Percentiles rank a stretch among this genome's conserved stretches.
phyloP scores from a whole-genome alignment of 2,797 vertebrate species.

The Sebastes iracundus region DNA sequence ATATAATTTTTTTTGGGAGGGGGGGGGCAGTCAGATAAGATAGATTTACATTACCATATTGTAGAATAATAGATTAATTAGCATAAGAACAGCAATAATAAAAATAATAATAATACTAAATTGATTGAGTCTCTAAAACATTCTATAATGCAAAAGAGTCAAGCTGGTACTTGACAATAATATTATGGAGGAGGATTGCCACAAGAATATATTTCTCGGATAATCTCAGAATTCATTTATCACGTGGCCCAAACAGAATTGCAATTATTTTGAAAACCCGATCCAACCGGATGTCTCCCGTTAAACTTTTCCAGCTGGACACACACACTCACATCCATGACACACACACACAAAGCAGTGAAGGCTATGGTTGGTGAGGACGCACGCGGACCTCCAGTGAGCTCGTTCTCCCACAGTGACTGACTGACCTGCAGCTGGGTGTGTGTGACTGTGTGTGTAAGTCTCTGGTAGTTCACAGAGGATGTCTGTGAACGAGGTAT shows the following conservation, averaged over 20 bases:
- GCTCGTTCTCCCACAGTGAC: constrained; percentile 4
- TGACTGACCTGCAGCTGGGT: constrained; percentile 9
- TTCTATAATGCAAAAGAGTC: neutral
- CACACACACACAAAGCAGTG: neutral
- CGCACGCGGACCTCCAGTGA: constrained; percentile 20
- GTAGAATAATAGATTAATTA: neutral
- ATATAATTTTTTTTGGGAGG: neutral
- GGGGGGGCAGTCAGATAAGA: neutral
- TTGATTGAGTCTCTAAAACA: neutral
- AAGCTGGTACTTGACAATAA: neutral
- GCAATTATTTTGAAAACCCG: constrained; percentile 61
- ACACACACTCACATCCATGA: neutral
- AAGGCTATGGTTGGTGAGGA: constrained; percentile 43
- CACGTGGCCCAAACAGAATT: neutral
- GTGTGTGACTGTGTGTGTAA: too few species aligned
- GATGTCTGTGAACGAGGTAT: constrained; percentile 83
- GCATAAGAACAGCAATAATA: neutral
- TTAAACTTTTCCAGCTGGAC: constrained; percentile 50
- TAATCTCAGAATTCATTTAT: neutral
- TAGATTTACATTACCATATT: neutral
- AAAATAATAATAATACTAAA: neutral
- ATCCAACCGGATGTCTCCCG: constrained; percentile 31
- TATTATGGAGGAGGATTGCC: neutral
- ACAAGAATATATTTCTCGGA: neutral
- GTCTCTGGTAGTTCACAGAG: constrained; percentile 15